Evolutionary conservation across 2,797 vertebrate genomes (phyloP).

Genomic region (Decapterus maruadsi): DNA sequence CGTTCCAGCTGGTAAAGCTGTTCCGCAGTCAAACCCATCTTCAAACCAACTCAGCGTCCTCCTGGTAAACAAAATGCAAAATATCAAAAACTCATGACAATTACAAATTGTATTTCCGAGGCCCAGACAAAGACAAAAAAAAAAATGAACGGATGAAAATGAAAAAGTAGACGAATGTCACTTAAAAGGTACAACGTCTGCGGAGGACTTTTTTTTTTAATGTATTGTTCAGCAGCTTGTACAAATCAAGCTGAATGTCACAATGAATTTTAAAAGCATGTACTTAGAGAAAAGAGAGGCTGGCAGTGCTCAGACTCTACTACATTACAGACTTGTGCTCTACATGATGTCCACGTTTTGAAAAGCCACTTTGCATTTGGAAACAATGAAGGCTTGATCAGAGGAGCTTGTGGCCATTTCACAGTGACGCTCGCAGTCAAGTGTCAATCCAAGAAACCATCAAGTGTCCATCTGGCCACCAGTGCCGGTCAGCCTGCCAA

Average conservation of each 20-base stretch:
- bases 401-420: conserved; percentile 26
- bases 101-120: conserved; percentile 20
- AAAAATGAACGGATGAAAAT: neutral
- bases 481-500: conserved; percentile 19
- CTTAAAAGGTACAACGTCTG: neutral
- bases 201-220: neutral
- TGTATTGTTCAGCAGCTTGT: neutral
- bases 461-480: conserved; percentile 65
- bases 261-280: neutral
- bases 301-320: neutral
- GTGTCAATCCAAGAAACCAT: conserved; percentile 62
- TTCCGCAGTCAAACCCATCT: conserved; percentile 32
- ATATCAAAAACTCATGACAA: neutral
- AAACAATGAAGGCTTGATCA: conserved; percentile 56
- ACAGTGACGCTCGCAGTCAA: conserved; percentile 48
- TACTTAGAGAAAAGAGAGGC: neutral
- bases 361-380: conserved; percentile 44
- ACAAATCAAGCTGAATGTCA: neutral
- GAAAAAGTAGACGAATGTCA: neutral
- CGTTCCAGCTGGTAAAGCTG: conserved; percentile 30
- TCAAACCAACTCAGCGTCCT: conserved; percentile 17
- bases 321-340: conserved; percentile 25
- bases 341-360: conserved; percentile 36
- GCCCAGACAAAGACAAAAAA: conserved; percentile 13
- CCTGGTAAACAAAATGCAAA: conserved; percentile 9